Evolutionary conservation across 2,797 vertebrate species (phyloP).

Genomic region (Poecile montanus): DNA sequence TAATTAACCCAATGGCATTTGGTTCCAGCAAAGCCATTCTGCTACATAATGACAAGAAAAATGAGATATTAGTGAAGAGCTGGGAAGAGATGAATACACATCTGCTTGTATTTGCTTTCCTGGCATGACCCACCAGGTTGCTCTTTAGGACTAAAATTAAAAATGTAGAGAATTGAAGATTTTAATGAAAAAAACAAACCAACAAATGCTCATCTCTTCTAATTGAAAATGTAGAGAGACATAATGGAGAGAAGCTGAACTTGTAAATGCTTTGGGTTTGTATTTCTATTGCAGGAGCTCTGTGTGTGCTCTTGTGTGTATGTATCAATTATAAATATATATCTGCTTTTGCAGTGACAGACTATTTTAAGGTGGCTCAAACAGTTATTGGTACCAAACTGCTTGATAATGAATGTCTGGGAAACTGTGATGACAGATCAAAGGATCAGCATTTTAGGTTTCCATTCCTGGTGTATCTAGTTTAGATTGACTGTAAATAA

Average conservation of each 20-base stretch:
- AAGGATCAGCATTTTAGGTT: constrained; percentile 53
- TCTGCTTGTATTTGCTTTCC: constrained; percentile 41
- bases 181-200: not conserved
- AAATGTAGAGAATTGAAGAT: not conserved
- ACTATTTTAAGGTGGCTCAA: constrained; percentile 48
- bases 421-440: constrained; percentile 58
- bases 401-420: constrained; percentile 32
- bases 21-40: constrained; percentile 16
- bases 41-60: constrained; percentile 34
- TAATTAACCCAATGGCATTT: constrained; percentile 49
- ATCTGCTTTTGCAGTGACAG: constrained; percentile 17
- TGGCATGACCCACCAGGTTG: constrained; percentile 7
- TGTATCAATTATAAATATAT: constrained; percentile 2
- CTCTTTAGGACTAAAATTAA: constrained; percentile 22
- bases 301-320: not conserved
- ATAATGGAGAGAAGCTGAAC: constrained; percentile 20
- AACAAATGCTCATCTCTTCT: not conserved
- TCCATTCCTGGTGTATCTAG: constrained; percentile 35
- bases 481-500: constrained; percentile 59
- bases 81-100: constrained; percentile 8
- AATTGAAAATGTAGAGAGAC: constrained; percentile 21
- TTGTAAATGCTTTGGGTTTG: constrained; percentile 1
- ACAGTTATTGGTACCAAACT: constrained; percentile 46
- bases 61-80: not conserved
- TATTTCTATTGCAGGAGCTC: not conserved